Percentiles rank a stretch among this genome's conserved stretches.
Evolutionary conservation across 2,888 invertebrate species (phyloP).

Genomic region (Capitulum mitella): DNA sequence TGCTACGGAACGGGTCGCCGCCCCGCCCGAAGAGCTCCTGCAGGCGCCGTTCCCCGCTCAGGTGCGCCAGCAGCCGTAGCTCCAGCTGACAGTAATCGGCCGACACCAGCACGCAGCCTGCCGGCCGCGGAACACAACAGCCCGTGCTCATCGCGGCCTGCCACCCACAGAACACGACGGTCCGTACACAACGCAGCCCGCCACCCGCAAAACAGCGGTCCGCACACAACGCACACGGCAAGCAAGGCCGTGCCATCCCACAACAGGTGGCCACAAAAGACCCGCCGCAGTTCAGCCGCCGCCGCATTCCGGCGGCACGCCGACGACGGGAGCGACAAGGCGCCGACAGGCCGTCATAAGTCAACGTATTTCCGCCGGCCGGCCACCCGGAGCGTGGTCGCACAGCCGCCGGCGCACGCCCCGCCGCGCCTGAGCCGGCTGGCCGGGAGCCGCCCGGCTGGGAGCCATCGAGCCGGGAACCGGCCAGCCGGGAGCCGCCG

Average conservation of each 20-base stretch:
- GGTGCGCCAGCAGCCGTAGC: constrained; percentile 83
- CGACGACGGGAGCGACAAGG: too few relatives aligned
- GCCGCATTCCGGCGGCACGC: too few relatives aligned
- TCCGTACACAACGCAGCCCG: too few relatives aligned
- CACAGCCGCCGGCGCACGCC: background rate
- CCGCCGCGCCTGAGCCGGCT: background rate
- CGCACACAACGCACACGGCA: too few relatives aligned
- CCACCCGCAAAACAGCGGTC: background rate
- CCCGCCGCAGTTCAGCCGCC: background rate
- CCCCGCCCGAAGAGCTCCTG: background rate
- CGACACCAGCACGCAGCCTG: constrained; percentile 60
- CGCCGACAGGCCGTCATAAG: background rate
- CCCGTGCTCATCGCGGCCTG: too few relatives aligned
- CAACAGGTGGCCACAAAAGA: background rate
- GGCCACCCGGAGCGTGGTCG: background rate
- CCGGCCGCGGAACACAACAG: constrained; percentile 31
- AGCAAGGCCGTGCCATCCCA: too few relatives aligned
- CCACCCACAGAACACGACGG: background rate
- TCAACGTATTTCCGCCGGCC: background rate
- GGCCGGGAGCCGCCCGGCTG: too few relatives aligned
- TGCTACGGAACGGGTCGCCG: background rate
- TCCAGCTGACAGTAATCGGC: constrained; percentile 97
- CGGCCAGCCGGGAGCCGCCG: background rate
- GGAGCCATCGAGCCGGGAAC: background rate
- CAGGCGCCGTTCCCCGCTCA: constrained; percentile 59